These are phyloP conservation scores for Pelobates fuscus DNA, from an alignment of 2,113 vertebrate genomes.

Conservation along the genomic window DNA sequence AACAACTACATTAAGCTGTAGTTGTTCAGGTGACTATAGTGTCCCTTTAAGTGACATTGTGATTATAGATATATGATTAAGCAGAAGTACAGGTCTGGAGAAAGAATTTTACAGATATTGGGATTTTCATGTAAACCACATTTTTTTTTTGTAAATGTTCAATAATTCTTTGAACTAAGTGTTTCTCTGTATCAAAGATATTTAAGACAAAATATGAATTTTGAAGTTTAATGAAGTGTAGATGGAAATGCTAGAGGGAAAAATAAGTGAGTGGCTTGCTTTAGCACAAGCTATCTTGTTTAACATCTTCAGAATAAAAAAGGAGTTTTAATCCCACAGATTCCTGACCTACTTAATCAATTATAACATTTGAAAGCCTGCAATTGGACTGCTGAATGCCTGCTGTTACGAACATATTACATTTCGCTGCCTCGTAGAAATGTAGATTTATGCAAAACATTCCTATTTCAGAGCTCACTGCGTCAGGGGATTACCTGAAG, in stretches of 20 bases:
- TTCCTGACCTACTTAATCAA: conserved; percentile 31
- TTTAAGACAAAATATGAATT: conserved; percentile 3
- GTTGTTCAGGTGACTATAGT: too few relatives aligned
- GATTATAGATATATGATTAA: too few relatives aligned
- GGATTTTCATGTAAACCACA: too few relatives aligned
- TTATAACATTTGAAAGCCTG: background rate
- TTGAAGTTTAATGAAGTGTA: conserved; percentile 12
- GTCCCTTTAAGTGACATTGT: too few relatives aligned
- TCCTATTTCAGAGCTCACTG: background rate
- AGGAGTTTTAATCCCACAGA: conserved; percentile 6
- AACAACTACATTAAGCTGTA: too few relatives aligned
- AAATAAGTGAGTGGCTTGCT: background rate
- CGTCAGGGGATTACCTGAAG: background rate
- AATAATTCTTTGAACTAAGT: background rate
- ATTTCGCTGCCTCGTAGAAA: background rate
- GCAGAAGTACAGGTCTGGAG: background rate
- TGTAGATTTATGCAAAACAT: background rate
- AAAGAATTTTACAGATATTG: background rate
- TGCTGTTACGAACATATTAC: background rate
- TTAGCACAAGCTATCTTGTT: conserved; percentile 5
- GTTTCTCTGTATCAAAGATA: too few relatives aligned
- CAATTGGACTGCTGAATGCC: background rate
- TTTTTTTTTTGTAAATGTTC: background rate
- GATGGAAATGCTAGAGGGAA: background rate
- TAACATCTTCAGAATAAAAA: conserved; percentile 1